Evolutionary conservation across 35 echinoderm and acorn worm genomes (phyloP), one percentile per base, ranked within the genome.

Genomic region (Patiria miniata): DNA sequence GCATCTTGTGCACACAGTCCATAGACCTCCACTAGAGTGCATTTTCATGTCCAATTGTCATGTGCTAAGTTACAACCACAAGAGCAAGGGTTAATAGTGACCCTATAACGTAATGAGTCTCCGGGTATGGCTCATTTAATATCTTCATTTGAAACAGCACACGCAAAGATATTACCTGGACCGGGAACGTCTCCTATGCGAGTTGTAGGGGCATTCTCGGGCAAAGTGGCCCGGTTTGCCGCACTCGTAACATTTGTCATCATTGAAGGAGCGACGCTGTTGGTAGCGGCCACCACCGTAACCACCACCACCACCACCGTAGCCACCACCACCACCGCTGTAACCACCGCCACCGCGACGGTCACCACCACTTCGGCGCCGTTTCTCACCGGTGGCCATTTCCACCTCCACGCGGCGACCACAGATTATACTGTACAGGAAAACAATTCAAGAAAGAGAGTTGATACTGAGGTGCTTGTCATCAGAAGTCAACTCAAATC

Each of bases 171-270:
- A n/a, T n/a, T 73, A 73, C 65, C 65, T 73, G 34, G 65, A 73
- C 0, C 65, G 65, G 14, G 26, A 32, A 30, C 26, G 26, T 23
- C 2, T 73, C 26, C 29, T 10, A 10, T 30, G 29, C 26, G 1
- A 4, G 65, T 73, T 73, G 29, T 73, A 34, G 1, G 65, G 38
- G 39, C 90, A 92, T 8, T 92, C 90, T 22, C 90, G 39, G 36
- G 90, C 90, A 87, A 82, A 92, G 36, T 92, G 90, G n/a, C 90
- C 90, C 47, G 7, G 23, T 2, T 92, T 80, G n/a, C 90, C 90
- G 39, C 90, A 92, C 36, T 92, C 85, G 40, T 92, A 92, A 30
- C 90, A 92, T 50, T 78, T 78, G 53, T 86, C 85, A n/a, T 87
- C 90, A 23, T 77, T 60, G 37, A 36, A 78, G 6, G 90, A 55